A percentile compares a stretch with the other conserved stretches of the same genome.
These are phyloP conservation scores for Barnardius zonarius DNA, from an alignment of 2,113 vertebrate species.

Conservation along the genomic window DNA sequence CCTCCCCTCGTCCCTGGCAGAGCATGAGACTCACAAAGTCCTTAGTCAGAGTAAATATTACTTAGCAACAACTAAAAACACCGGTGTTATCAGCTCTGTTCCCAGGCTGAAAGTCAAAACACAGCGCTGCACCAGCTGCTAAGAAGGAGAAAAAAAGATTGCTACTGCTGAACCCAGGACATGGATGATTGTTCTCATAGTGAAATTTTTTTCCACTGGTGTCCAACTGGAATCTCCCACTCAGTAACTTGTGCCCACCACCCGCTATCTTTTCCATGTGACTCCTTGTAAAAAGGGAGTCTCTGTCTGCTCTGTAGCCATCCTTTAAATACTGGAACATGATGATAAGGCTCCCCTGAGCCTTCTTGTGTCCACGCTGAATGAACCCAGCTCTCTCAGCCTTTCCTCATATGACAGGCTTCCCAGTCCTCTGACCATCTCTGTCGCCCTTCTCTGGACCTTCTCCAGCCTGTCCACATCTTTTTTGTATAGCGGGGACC, in stretches of 20 bases:
- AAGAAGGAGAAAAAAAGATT: too few species aligned
- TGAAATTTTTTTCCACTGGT: not conserved
- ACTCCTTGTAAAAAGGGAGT: not conserved
- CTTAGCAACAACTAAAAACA: too few species aligned
- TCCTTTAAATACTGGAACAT: not conserved
- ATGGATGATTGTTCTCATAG: not conserved
- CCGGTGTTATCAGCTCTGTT: too few species aligned
- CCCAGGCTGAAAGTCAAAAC: too few species aligned
- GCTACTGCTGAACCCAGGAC: too few species aligned
- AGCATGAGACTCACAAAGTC: too few species aligned
- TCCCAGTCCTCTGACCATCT: not conserved
- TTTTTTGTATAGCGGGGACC: not conserved
- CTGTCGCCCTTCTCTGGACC: not conserved
- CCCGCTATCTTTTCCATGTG: not conserved
- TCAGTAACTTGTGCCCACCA: not conserved
- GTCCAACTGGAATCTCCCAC: not conserved
- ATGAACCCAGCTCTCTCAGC: not conserved
- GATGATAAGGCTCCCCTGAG: not conserved
- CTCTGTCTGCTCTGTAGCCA: not conserved
- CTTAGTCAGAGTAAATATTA: too few species aligned
- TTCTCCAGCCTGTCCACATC: not conserved
- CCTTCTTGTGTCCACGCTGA: not conserved
- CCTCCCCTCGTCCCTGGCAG: too few species aligned
- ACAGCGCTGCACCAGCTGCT: too few species aligned
- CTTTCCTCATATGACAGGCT: not conserved